Evolutionary conservation across 2,797 vertebrate genomes (phyloP), one percentile per base, ranked within the genome.

Genomic region (Bradypodion pumilum): DNA sequence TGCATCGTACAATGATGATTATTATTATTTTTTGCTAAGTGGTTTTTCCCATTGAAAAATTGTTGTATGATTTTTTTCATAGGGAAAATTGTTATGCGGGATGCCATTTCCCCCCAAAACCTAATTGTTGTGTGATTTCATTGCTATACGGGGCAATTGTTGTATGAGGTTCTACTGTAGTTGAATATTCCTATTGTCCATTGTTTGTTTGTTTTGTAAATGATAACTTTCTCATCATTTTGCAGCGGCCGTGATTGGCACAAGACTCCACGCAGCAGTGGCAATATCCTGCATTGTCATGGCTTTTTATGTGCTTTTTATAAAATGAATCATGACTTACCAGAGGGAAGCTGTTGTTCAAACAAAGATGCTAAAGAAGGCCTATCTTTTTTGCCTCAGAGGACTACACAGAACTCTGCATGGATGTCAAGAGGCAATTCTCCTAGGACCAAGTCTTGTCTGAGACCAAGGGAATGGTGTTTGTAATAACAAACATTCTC

Each of bases 191-290:
- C n/a, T n/a, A n/a, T n/a, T n/a, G n/a, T n/a, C n/a, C n/a, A n/a
- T n/a, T n/a, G n/a, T n/a, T n/a, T n/a, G n/a, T n/a, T n/a, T n/a
- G n/a, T n/a, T n/a, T 85, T 70, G 16, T 23, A 69, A 81, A 9
- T 77, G 46, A 29, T 79, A 74, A 16, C 59, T 35, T 0, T 37
- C 6, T 84, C 21, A 78, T 1, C 42, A 6, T 72, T 73, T 81
- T 59, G 1, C 89, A 99, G 98, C 98, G 74, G 97, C 98, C 16
- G 93, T 99, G 89, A 99, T 99, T 19, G 98, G 98, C 86, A 97
- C 97, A 37, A 96, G 98, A 74, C 97, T 99, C 81, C 98, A 98
- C 62, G 92, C 98, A 40, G 95, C 96, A 0, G 98, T 99, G 87
- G 97, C 98, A 0, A 69, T 97, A 7, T 97, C 97, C 92, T 98